Base-by-base conservation (phyloP, 2,888 invertebrate species). In the Spicauda simplicius region DNA sequence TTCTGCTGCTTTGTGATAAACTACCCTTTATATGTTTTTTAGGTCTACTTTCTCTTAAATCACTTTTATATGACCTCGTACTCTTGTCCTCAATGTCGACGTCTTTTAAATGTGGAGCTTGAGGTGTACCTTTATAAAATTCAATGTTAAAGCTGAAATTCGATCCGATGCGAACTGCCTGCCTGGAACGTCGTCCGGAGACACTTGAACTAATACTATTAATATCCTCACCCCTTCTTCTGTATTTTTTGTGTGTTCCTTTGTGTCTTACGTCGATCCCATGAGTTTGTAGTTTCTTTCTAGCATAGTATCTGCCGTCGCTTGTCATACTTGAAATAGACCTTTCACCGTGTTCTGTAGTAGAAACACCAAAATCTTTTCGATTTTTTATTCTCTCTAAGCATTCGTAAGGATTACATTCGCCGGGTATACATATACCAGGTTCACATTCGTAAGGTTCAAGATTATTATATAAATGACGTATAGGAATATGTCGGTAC, bases 381-480 rank as follows among this genome's bases (percentile, higher is more conserved):
- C 80, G 75, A 69, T 74, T 77, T 72, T 74, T 75, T 12, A 84
- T 82, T 37, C 73, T 69, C 60, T 78, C 79, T 76, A 77, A 68
- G 69, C 80, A 78, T 72, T 76, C 73, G 62, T 74, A 69, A 10
- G 80, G 80, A 70, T 80, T 70, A 68, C 80, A 82, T 62, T 77
- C 73, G 8, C 74, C 75, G 14, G 82, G 79, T 56, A 75, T 19
- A 70, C 77, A 79, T 25, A 80, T 57, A 41, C 75, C 77, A 25
- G 83, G 79, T 68, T 80, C 78, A 70, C 79, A 80, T 72, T 82
- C 79, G 54, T 79, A 78, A 67, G 77, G 71, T 64, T 75, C 66
- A 16, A 79, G 66, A 16, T 45, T 19, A 16, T 54, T 19, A 16
- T 54, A 16, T 18, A 25, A 7, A 55, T 55, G 45, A 1, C 37